Conservation (phyloP, 2,113 vertebrate species). For the Pedetes capensis region DNA sequence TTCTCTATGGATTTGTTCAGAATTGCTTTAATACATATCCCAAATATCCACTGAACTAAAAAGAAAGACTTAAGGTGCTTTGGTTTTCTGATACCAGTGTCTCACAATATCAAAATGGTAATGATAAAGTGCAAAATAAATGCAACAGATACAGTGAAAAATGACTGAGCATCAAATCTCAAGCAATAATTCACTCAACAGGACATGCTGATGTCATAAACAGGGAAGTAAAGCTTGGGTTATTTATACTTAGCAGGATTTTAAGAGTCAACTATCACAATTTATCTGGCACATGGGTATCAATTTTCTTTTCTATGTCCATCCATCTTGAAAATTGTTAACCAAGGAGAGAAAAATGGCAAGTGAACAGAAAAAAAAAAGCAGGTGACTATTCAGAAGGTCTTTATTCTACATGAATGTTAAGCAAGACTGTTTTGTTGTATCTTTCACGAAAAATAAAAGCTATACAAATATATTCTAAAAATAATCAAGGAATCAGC, state of each 20-base stretch:
- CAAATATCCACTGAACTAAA: constrained; percentile 30
- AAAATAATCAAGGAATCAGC: neutral
- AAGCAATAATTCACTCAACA: constrained; percentile 51
- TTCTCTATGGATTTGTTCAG: constrained; percentile 33
- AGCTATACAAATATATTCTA: neutral
- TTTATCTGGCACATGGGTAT: neutral
- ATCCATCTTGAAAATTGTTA: constrained; percentile 42
- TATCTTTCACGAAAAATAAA: neutral
- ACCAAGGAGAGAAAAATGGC: neutral
- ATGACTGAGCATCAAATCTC: constrained; percentile 33
- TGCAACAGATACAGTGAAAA: neutral
- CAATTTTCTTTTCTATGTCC: constrained; percentile 22
- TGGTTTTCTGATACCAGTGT: neutral
- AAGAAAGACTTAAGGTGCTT: neutral
- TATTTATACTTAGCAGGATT: constrained; percentile 46
- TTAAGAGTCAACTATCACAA: constrained; percentile 4
- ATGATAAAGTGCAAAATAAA: constrained; percentile 63
- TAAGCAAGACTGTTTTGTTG: neutral
- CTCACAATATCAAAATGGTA: constrained; percentile 22
- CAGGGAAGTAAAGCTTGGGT: neutral
- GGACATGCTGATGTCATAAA: constrained; percentile 29
- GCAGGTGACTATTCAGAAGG: neutral
- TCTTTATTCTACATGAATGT: neutral
- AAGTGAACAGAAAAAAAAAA: neutral
- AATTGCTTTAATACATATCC: neutral